phyloP scores from a whole-genome alignment of 2,113 vertebrate genomes.

The Cyanoliseus patagonus region DNA sequence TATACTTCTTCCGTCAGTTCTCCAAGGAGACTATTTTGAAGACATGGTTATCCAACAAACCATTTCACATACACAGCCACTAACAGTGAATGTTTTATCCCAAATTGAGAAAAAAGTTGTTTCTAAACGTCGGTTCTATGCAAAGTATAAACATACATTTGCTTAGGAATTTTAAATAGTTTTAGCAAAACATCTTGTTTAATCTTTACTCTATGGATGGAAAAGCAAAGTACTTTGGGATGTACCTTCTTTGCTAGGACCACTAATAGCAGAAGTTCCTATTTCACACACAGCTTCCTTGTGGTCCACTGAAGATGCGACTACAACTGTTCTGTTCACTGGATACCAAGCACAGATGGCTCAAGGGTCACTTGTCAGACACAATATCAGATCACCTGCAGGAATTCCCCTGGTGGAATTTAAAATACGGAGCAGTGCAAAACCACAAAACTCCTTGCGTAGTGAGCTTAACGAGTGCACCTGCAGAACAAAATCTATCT shows the following conservation, averaged over 20 bases:
- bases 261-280: not conserved
- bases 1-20: not conserved
- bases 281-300: not conserved
- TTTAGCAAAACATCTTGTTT: not conserved
- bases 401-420: not conserved
- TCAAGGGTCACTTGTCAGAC: not conserved
- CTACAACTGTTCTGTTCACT: not conserved
- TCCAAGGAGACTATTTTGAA: not conserved
- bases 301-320: not conserved
- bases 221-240: not conserved
- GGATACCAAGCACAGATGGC: not conserved
- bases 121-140: not conserved
- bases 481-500: not conserved
- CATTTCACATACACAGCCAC: not conserved
- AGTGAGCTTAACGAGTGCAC: not conserved
- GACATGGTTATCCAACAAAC: not conserved
- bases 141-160: not conserved
- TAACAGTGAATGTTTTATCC: not conserved
- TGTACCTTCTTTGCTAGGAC: not conserved
- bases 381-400: not conserved
- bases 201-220: not conserved
- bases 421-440: not conserved
- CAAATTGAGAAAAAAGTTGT: not conserved
- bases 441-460: not conserved
- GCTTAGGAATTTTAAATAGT: not conserved